phyloP scores from a whole-genome alignment of 1,140 invertebrate species.

The Eubasilissa regina region DNA sequence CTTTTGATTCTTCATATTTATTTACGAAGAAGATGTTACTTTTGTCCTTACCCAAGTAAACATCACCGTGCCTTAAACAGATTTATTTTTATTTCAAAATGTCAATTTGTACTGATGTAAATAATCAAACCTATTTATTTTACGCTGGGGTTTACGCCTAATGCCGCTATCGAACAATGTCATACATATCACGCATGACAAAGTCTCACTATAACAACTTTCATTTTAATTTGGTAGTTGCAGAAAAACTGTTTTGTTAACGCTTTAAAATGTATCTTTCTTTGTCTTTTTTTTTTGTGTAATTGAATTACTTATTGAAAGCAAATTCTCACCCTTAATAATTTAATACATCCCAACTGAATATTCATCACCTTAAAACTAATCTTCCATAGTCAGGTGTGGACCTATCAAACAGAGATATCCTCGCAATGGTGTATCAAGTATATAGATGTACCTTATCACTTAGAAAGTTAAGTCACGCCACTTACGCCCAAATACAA shows the following conservation, averaged over 20 bases:
- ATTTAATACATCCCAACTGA: no score
- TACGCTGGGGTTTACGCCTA: neutral
- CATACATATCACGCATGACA: constrained; percentile 19
- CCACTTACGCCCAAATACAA: no score
- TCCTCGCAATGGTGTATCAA: neutral
- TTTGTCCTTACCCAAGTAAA: constrained; percentile 9
- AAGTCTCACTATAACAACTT: neutral
- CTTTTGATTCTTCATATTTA: neutral
- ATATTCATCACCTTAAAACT: no score
- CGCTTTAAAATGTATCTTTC: neutral
- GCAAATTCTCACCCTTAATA: no score
- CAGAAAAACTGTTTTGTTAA: neutral
- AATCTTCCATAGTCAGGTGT: no score
- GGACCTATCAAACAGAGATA: neutral
- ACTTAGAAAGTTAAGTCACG: no score
- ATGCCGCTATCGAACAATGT: neutral
- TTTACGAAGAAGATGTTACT: neutral
- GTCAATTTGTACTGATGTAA: constrained; percentile 40
- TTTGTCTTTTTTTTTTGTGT: neutral
- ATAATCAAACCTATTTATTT: constrained; percentile 8
- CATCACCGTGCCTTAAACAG: constrained; percentile 38
- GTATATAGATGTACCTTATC: no score
- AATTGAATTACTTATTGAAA: neutral
- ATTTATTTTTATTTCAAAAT: constrained; percentile 37
- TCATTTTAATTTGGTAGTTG: neutral